These are phyloP conservation scores for Oxytorus armatus DNA, from an alignment of 2,888 invertebrate genomes.

Conservation along the genomic window DNA sequence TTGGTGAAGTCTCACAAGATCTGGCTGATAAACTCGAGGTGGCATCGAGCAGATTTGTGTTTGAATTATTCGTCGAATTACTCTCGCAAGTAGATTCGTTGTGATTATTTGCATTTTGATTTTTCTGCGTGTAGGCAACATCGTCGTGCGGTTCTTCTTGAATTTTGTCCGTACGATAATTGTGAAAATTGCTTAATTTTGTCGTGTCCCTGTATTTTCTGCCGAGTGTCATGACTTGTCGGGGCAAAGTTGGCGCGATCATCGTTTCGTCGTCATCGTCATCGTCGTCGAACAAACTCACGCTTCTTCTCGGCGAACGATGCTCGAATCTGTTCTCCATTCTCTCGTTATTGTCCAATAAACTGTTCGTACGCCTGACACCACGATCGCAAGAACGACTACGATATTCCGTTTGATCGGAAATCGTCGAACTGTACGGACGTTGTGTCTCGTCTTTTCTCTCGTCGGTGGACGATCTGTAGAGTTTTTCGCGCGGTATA, in stretches of 20 bases:
- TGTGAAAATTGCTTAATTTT: constrained; percentile 71
- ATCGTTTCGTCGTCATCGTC: constrained; percentile 60
- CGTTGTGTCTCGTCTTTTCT: constrained; percentile 52
- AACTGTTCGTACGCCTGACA: constrained; percentile 79
- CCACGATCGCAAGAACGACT: constrained; percentile 76
- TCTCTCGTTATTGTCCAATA: constrained; percentile 74
- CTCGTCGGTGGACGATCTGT: constrained; percentile 72
- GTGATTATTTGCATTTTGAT: constrained; percentile 32
- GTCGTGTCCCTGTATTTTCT: constrained; percentile 76
- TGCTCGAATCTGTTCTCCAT: constrained; percentile 67
- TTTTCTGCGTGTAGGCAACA: constrained; percentile 42
- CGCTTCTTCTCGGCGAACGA: constrained; percentile 75
- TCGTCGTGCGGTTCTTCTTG: constrained; percentile 80
- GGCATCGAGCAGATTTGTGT: constrained; percentile 70
- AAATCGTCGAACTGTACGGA: constrained; percentile 67
- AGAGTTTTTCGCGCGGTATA: constrained; percentile 75
- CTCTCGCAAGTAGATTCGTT: constrained; percentile 69
- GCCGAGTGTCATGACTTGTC: constrained; percentile 75
- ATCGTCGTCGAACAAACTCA: constrained; percentile 80
- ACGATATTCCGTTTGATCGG: constrained; percentile 75
- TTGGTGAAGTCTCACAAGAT: constrained; percentile 79
- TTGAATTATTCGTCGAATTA: constrained; percentile 71
- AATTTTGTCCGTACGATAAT: constrained; percentile 79
- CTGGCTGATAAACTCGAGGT: constrained; percentile 74
- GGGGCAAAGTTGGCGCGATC: constrained; percentile 43